These are phyloP conservation scores for Cerastoderma edule DNA, from an alignment of 2,888 invertebrate species.

Conservation along the genomic window DNA sequence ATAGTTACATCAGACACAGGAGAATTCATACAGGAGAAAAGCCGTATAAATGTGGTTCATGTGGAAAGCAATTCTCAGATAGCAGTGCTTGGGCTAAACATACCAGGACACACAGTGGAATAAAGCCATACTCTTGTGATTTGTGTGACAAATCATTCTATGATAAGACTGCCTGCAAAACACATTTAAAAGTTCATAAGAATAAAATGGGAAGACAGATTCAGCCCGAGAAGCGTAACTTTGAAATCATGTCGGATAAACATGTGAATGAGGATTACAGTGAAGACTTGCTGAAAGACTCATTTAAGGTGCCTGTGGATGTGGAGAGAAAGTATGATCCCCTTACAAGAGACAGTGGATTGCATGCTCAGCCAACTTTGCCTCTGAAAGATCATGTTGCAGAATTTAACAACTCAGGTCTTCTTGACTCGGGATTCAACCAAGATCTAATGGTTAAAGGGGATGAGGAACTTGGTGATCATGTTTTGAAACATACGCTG, in stretches of 20 bases:
- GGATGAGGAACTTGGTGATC: neutral
- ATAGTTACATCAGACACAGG: conserved; percentile 56
- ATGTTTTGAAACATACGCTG: conserved; percentile 11
- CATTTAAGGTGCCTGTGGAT: neutral
- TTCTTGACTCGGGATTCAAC: conserved; percentile 45
- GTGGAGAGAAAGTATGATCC: neutral
- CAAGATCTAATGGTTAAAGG: conserved; percentile 33
- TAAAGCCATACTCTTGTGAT: conserved; percentile 56
- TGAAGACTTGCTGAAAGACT: neutral
- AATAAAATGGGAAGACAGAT: conserved; percentile 10
- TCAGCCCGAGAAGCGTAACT: conserved; percentile 32
- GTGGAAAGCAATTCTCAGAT: conserved; percentile 57
- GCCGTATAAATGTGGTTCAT: conserved; percentile 56
- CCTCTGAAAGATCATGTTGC: conserved; percentile 43
- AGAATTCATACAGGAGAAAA: conserved; percentile 61
- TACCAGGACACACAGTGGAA: conserved; percentile 50
- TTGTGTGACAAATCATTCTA: conserved; percentile 54
- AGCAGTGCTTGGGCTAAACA: conserved; percentile 61
- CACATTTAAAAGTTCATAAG: conserved; percentile 47
- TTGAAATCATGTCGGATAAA: conserved; percentile 28
- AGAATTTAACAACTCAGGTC: conserved; percentile 30
- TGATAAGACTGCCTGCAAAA: conserved; percentile 51
- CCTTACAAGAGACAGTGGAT: neutral
- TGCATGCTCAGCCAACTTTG: conserved; percentile 17
- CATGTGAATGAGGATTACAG: neutral